Percentiles rank a stretch among this genome's conserved stretches.
These are phyloP conservation scores for Arenaria interpres DNA, from an alignment of 2,113 vertebrate species.

Conservation along the genomic window DNA sequence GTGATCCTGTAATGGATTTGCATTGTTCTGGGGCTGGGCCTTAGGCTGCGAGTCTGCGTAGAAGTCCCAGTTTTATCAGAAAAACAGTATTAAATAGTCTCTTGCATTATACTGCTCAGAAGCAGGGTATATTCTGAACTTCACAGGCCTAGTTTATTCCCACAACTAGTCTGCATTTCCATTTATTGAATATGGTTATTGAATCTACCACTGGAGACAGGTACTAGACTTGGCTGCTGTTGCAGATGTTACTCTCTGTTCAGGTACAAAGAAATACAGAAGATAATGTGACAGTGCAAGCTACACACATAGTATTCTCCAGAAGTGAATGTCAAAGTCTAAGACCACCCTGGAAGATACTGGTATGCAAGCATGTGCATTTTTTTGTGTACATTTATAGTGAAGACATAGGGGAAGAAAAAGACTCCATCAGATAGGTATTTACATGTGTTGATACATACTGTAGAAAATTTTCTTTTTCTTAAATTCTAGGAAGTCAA, in stretches of 20 bases:
- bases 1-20: not conserved
- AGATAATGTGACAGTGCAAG: not conserved
- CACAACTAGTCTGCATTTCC: not conserved
- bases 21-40: not conserved
- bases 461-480: not conserved
- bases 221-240: not conserved
- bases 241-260: not conserved
- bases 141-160: not conserved
- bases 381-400: not conserved
- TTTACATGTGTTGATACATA: not conserved
- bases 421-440: accelerated
- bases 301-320: not conserved
- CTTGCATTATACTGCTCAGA: not conserved
- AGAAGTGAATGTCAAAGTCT: not conserved
- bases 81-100: not conserved
- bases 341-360: not conserved
- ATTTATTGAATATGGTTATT: not conserved
- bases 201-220: not conserved
- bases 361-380: not conserved
- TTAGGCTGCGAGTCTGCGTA: not conserved
- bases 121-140: not conserved
- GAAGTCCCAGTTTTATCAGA: not conserved
- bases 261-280: not conserved
- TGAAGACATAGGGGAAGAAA: not conserved
- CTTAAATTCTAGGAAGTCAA: not conserved